Percentiles rank a stretch among this genome's conserved stretches.
These are phyloP conservation scores for Homarus gammarus DNA, from an alignment of 2,888 invertebrate species.

Conservation along the genomic window DNA sequence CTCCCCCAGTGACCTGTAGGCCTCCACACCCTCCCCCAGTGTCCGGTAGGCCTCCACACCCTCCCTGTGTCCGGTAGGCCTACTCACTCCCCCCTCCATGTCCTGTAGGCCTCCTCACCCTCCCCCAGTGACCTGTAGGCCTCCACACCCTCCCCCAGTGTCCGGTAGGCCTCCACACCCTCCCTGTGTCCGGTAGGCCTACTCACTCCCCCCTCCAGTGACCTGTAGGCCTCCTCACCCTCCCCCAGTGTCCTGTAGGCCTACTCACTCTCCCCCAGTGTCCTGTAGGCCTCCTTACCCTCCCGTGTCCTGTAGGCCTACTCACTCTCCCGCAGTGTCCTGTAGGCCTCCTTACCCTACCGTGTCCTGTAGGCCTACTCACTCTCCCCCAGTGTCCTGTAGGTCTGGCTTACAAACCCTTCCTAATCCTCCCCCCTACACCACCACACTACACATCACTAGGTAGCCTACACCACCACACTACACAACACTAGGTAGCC, in stretches of 20 bases:
- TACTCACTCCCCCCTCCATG: too few relatives aligned
- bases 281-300: too few relatives aligned
- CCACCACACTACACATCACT: too few relatives aligned
- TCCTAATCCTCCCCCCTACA: too few relatives aligned
- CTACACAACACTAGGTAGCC: too few relatives aligned
- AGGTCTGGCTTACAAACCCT: too few relatives aligned
- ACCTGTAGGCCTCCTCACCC: neutral
- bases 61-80: neutral
- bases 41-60: neutral
- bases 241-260: neutral
- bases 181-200: neutral
- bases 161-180: neutral
- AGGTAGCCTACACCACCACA: too few relatives aligned
- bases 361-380: neutral
- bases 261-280: slow-evolving; percentile 26
- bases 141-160: neutral
- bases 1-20: neutral
- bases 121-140: neutral
- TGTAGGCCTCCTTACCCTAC: neutral
- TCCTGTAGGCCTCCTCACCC: too few relatives aligned
- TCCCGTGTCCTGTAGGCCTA: neutral
- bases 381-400: neutral
- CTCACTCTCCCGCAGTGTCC: neutral
- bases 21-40: neutral
- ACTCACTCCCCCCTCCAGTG: too few relatives aligned